Evolutionary conservation across 92 coral and sea anemone genomes (phyloP).

Genomic region (Chrysogorgia sp.): DNA sequence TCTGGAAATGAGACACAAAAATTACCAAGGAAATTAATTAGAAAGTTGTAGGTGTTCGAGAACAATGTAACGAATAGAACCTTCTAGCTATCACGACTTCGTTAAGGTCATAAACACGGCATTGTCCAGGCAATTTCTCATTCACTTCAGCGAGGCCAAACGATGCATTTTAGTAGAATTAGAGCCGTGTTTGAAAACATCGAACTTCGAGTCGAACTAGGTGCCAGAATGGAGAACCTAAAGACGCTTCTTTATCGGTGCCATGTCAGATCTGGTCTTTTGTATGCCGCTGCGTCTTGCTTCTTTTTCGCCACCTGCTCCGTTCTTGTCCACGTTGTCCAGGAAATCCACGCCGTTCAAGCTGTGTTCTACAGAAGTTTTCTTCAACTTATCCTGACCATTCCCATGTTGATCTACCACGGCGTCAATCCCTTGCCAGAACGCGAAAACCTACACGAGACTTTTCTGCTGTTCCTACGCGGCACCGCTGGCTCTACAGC

Average conservation of each 20-base stretch:
- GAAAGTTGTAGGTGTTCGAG: background rate
- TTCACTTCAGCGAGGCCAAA: background rate
- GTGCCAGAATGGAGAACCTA: background rate
- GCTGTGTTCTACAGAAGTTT: constrained; percentile 89
- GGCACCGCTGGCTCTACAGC: constrained; percentile 57
- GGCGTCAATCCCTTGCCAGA: constrained; percentile 39
- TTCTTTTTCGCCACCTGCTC: constrained; percentile 90
- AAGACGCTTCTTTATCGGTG: background rate
- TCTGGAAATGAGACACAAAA: too few relatives aligned
- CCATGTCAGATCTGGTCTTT: constrained; percentile 53
- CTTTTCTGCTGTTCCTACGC: constrained; percentile 32
- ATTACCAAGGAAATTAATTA: background rate
- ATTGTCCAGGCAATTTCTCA: background rate
- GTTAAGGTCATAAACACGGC: too few relatives aligned
- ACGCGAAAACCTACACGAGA: constrained; percentile 1
- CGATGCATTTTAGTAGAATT: background rate
- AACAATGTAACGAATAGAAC: too few relatives aligned
- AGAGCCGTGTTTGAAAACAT: background rate
- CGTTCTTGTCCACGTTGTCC: constrained; percentile 79
- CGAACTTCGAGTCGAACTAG: background rate
- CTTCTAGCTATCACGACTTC: too few relatives aligned
- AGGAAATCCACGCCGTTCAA: constrained; percentile 89
- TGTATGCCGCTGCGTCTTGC: constrained; percentile 78
- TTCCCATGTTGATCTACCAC: constrained; percentile 79
- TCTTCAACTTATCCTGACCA: constrained; percentile 77